Conservation (phyloP, 2,888 invertebrate genomes). For the Agonopterix arenella region DNA sequence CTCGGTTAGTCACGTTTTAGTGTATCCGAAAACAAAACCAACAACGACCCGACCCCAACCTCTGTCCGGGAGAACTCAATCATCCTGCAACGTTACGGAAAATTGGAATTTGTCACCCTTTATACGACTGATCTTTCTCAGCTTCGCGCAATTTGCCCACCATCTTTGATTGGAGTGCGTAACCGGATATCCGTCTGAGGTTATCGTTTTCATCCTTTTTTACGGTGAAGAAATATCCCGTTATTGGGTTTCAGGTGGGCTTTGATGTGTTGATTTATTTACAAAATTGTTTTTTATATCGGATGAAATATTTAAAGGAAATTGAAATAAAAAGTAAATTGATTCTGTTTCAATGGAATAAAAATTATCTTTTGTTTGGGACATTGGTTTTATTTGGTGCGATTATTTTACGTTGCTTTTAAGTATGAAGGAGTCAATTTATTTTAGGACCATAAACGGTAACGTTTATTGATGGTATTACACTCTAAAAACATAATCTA, state of each 20-base stretch:
- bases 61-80: slow-evolving; percentile 34
- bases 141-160: slow-evolving; percentile 54
- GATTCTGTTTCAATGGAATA: no score
- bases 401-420: no score
- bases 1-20: not conserved
- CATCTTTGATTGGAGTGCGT: slow-evolving; percentile 61
- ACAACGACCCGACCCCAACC: not conserved
- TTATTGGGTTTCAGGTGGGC: slow-evolving; percentile 41
- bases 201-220: slow-evolving; percentile 47
- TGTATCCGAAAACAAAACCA: not conserved
- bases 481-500: no score
- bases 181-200: slow-evolving; percentile 54
- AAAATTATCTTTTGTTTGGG: no score
- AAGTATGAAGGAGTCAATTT: no score
- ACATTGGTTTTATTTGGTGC: no score
- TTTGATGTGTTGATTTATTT: slow-evolving; percentile 42
- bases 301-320: slow-evolving; percentile 6
- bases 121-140: slow-evolving; percentile 55
- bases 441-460: no score
- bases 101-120: slow-evolving; percentile 64
- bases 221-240: slow-evolving; percentile 42
- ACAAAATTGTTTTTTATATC: slow-evolving; percentile 9
- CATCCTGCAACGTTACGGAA: slow-evolving; percentile 46
- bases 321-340: slow-evolving; percentile 1
- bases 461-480: no score